Conservation (phyloP, 2,888 invertebrate species). For the Campoletis raptor region DNA sequence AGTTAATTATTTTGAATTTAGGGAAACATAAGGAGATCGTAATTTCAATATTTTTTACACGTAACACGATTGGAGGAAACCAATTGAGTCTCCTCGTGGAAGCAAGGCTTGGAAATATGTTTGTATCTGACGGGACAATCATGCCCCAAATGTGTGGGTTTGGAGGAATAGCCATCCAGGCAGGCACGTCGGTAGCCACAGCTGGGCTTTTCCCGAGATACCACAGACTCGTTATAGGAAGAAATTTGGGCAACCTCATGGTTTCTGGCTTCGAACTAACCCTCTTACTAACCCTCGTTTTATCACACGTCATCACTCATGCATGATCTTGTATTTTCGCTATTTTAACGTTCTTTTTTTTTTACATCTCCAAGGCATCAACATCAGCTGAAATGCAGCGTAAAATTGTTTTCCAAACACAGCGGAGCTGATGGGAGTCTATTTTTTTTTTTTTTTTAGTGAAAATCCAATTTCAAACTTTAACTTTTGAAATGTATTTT, state of each 20-base stretch:
- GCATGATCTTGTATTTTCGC: background rate
- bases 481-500: too few relatives aligned
- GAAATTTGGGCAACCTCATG: slow-evolving; percentile 28
- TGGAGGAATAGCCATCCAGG: slow-evolving; percentile 20
- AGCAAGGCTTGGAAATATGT: slow-evolving; percentile 26
- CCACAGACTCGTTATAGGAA: slow-evolving; percentile 55
- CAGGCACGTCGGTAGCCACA: slow-evolving; percentile 35
- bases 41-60: background rate
- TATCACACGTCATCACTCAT: background rate
- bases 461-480: too few relatives aligned
- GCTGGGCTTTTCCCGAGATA: slow-evolving; percentile 41
- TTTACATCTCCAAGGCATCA: too few relatives aligned
- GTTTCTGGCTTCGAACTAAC: slow-evolving; percentile 12
- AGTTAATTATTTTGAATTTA: too few relatives aligned
- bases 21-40: too few relatives aligned
- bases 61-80: background rate
- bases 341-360: background rate
- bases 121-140: slow-evolving; percentile 66
- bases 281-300: background rate
- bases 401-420: too few relatives aligned
- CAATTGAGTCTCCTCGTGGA: slow-evolving; percentile 4
- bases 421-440: too few relatives aligned
- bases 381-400: background rate
- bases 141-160: slow-evolving; percentile 50
- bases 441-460: too few relatives aligned